Base-by-base conservation (phyloP, 2,797 vertebrate species). In the Cossypha niveicapilla region DNA sequence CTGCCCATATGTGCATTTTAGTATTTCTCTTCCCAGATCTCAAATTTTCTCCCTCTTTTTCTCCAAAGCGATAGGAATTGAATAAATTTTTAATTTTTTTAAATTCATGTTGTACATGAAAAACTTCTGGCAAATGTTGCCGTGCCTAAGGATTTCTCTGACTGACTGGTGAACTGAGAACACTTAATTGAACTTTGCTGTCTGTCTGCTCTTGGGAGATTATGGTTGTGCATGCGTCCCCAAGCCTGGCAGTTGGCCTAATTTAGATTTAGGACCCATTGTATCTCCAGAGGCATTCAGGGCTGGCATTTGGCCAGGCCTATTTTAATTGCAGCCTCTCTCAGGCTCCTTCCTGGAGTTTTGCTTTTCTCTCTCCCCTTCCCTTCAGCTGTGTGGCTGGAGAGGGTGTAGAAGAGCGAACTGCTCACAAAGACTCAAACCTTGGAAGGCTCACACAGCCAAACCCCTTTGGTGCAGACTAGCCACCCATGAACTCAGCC, bases 261-360 rank as follows among this genome's bases (percentile, higher is more conserved):
- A 96, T 96, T 96, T 95, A 90, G 89, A 81, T 94, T 96, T 94
- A 91, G 90, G 68, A 92, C 65, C 84, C 92, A 91, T 96, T 96
- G 93, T 95, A 83, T 92, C 81, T 91, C 81, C 72, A 37, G 84
- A 95, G 68, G 90, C 93, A 96, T 93, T 95, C 93, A 87, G 77
- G 74, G 75, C 83, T 96, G 95, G 96, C 88, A 4, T 80, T 71
- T 41, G 53, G 88, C 93, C 94, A 95, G 90, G 61, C 74, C 72
- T 77, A 68, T 91, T 96, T 93, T 96, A 96, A 96, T 96, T 95
- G 93, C 94, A 74, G 90, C 93, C 94, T 94, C 92, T 96, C 91
- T 93, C 94, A 95, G 94, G 84, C 95, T 93, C 81, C 75, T 95
- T 94, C 93, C 92, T 89, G 91, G 81, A 82, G 88, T 57, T 93